Percentiles rank a stretch among this genome's conserved stretches.
Evolutionary conservation across 2,888 invertebrate genomes (phyloP).

Genomic region (Drosophila vallismaia): DNA sequence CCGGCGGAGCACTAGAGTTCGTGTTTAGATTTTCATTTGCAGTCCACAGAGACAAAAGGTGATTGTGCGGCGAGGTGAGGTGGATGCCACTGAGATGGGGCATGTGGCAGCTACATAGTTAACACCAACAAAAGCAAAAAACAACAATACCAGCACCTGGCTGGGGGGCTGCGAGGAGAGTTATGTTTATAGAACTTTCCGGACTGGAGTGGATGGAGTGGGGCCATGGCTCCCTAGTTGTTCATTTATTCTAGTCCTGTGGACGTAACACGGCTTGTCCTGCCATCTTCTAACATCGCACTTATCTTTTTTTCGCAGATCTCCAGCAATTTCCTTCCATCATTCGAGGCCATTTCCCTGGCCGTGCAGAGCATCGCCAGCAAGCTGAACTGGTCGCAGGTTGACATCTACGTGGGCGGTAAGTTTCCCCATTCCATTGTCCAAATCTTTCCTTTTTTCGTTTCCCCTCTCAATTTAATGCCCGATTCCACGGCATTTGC

Average conservation of each 20-base stretch:
- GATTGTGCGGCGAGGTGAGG: slow-evolving; percentile 6
- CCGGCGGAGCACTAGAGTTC: slow-evolving; percentile 19
- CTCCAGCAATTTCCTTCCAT: slow-evolving; percentile 83
- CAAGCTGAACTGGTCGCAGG: slow-evolving; percentile 84
- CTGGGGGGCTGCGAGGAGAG: slow-evolving; percentile 4
- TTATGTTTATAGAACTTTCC: slow-evolving; percentile 22
- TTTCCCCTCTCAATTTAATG: slow-evolving; percentile 40
- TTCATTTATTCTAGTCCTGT: slow-evolving; percentile 24
- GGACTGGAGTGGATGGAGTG: not conserved
- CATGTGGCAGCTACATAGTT: not conserved
- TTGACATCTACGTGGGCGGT: slow-evolving; percentile 84
- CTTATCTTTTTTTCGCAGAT: slow-evolving; percentile 70
- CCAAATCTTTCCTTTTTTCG: not conserved
- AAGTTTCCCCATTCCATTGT: slow-evolving; percentile 60
- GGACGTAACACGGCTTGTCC: slow-evolving; percentile 7
- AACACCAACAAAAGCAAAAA: slow-evolving; percentile 6
- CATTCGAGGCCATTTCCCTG: slow-evolving; percentile 83
- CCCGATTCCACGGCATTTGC: slow-evolving; percentile 56
- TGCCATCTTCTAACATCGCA: slow-evolving; percentile 13
- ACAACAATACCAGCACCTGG: slow-evolving; percentile 8
- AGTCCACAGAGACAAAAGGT: slow-evolving; percentile 45
- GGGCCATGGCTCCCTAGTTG: slow-evolving; percentile 3
- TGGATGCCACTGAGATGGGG: not conserved
- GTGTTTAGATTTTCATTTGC: slow-evolving; percentile 50
- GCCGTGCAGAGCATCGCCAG: slow-evolving; percentile 83